Percentiles rank a stretch among this genome's conserved stretches.
Evolutionary conservation across 2,113 vertebrate genomes (phyloP).

Genomic region (Eidolon helvum): DNA sequence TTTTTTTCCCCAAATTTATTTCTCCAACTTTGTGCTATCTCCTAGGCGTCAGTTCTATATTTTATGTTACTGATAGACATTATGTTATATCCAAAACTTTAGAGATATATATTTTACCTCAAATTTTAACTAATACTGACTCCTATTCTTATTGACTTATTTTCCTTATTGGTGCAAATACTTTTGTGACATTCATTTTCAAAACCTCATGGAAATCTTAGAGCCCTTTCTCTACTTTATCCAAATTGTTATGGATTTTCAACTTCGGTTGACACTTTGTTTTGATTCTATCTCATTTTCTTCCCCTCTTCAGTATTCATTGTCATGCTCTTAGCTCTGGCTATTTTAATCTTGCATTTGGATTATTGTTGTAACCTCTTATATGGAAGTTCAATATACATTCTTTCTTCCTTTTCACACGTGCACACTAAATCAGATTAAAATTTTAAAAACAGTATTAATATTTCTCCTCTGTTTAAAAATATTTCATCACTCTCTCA

Average conservation of each 20-base stretch:
- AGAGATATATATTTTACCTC: not conserved
- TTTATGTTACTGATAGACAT: not conserved
- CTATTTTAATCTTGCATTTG: not conserved
- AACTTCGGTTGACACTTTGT: not conserved
- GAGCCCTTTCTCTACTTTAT: not conserved
- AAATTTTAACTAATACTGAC: not conserved
- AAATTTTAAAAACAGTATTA: not conserved
- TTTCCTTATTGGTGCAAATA: not conserved
- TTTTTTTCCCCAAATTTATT: not conserved
- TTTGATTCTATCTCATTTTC: not conserved
- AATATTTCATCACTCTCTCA: not conserved
- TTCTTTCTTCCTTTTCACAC: not conserved
- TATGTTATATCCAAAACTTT: not conserved
- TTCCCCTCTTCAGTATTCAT: not conserved
- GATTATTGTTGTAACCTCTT: not conserved
- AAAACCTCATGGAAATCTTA: not conserved
- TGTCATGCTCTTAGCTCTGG: not conserved
- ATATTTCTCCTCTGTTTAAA: not conserved
- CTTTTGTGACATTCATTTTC: not conserved
- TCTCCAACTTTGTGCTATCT: not conserved
- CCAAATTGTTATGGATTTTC: not conserved
- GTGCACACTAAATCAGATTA: not conserved
- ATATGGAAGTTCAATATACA: not conserved
- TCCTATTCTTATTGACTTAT: not conserved
- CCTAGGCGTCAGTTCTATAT: not conserved